Evolutionary conservation across 2,888 invertebrate species (phyloP).

Genomic region (Dichetophora obliterata): DNA sequence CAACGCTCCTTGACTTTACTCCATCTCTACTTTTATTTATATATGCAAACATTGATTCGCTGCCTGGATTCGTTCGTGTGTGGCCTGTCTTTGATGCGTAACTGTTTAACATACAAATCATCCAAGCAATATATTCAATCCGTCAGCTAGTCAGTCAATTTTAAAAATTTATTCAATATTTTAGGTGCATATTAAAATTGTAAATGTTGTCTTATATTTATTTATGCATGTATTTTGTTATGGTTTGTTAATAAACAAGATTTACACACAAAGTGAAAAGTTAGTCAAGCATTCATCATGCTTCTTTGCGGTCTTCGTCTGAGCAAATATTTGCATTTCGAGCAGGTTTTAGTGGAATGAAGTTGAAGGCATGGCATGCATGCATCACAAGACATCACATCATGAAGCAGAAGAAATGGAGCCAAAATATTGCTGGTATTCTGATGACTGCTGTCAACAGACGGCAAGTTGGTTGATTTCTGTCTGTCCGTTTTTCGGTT

Average conservation of each 20-base stretch:
- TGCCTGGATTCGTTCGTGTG: slow-evolving; percentile 7
- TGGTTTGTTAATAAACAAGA: neutral
- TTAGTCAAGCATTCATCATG: neutral
- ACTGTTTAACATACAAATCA: slow-evolving; percentile 9
- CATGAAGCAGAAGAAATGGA: no score
- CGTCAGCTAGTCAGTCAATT: neutral
- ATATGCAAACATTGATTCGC: neutral
- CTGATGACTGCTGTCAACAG: neutral
- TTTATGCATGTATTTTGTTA: no score
- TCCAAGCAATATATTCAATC: slow-evolving; percentile 6
- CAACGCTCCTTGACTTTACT: neutral
- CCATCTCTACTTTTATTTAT: neutral
- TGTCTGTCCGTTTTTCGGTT: neutral
- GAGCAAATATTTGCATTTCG: no score
- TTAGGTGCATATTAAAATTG: neutral
- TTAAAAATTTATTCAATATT: neutral
- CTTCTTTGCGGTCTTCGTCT: no score
- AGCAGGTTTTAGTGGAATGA: no score
- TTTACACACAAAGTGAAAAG: neutral
- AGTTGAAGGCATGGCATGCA: no score
- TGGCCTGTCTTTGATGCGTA: neutral
- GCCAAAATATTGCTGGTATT: no score
- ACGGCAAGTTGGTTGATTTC: neutral
- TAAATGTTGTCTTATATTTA: no score
- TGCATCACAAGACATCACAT: no score